Evolutionary conservation across 53 echinoderm and acorn worm species (phyloP).

Genomic region (Temnopleurus reevesii): DNA sequence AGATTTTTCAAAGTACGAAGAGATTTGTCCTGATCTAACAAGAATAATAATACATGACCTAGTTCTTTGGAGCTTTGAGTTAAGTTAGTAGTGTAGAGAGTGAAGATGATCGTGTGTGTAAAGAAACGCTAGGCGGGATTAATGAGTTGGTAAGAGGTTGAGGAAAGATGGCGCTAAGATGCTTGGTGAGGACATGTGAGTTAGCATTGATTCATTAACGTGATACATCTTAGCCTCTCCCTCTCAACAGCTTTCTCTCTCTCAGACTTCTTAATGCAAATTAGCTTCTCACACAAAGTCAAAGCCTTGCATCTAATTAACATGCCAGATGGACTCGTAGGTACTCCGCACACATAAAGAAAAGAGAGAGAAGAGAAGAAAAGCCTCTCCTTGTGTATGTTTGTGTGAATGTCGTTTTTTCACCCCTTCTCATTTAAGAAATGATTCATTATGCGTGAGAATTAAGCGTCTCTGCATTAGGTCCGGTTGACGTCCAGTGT

Average conservation of each 20-base stretch:
- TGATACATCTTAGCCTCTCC: conserved; percentile 43
- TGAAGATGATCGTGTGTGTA: background rate
- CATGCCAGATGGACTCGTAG: conserved; percentile 42
- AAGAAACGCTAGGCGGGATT: background rate
- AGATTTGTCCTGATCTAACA: background rate
- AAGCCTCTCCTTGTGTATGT: conserved; percentile 43
- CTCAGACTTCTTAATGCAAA: conserved; percentile 60
- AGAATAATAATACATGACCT: background rate
- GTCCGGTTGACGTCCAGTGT: conserved; percentile 29
- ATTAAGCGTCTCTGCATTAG: conserved; percentile 59
- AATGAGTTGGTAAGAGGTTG: background rate
- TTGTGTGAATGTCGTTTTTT: conserved; percentile 29
- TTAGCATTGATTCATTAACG: conserved; percentile 61
- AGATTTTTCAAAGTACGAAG: background rate
- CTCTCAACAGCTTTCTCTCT: conserved; percentile 48
- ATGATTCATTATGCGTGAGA: conserved; percentile 64
- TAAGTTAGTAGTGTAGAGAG: too few relatives aligned
- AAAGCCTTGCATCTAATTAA: conserved; percentile 63
- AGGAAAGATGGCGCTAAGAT: background rate
- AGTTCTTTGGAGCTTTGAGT: too few relatives aligned
- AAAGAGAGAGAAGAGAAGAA: conserved; percentile 2
- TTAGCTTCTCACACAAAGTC: conserved; percentile 63
- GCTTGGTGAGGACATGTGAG: conserved; percentile 15
- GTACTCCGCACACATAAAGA: background rate
- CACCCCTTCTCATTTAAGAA: conserved; percentile 38